Evolutionary conservation across 2,113 vertebrate species (phyloP), one percentile per base, ranked within the genome.

Genomic region (Cacatua alba): DNA sequence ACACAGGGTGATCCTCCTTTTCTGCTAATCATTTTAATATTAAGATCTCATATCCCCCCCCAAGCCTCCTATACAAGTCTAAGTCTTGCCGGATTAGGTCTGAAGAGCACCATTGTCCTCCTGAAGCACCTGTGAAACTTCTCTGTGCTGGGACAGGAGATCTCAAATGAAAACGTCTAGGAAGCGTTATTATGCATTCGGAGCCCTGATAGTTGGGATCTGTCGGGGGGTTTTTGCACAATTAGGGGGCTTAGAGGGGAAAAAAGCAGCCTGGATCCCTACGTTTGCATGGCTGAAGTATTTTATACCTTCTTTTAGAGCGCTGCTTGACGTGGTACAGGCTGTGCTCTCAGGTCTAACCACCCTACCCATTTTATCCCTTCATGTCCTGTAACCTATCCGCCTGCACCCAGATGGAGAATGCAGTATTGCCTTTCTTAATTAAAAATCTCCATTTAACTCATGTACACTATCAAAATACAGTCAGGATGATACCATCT

Each of bases 51-150:
- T 93, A 92, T 86, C 85, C 95, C 91, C 44, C 44, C 90, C 83
- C 90, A 55, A 94, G 94, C 65, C 74, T 84, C 70, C 87, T 63
- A 75, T 90, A 68, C 65, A 31, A 1, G 10, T 41, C 89, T 91
- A 92, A 95, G 95, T 94, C 92, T 70, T 86, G 80, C 88, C 9
- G 72, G 90, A 95, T 68, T 88, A 90, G 35, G 57, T 48, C 77
- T 88, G 86, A 89, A 86, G 95, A 96, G 91, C 74, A 26, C 78
- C 60, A 91, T 63, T 96, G 94, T 95, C 82, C 92, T 94, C 31
- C 82, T 86, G 90, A 91, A 91, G 82, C 96, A 97, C 95, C 95
- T 96, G 89, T 77, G 91, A 93, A 92, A 81, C 96, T 86, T 92
- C 70, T 63, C 83, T 65, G 39, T 2, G 2, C 67, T 70, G 81